These are phyloP conservation scores for Gastracanthus pulcherrimus DNA, from an alignment of 2,888 invertebrate genomes.

Conservation along the genomic window DNA sequence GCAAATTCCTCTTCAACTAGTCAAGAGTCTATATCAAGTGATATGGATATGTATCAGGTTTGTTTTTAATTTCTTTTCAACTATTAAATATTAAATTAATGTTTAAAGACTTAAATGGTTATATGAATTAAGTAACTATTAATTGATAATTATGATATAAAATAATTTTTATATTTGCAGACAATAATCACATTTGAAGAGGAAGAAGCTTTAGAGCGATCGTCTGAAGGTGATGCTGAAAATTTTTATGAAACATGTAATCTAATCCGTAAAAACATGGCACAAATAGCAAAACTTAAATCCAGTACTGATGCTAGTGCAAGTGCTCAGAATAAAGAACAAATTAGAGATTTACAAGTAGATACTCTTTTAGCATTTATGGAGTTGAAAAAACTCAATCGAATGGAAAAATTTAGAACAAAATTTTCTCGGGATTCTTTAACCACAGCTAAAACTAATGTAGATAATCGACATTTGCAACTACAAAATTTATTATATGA, in stretches of 20 bases:
- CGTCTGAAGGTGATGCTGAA: constrained; percentile 84
- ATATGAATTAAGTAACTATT: background rate
- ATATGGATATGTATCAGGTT: constrained; percentile 57
- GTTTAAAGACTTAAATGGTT: background rate
- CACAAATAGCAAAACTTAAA: constrained; percentile 85
- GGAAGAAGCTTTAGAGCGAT: constrained; percentile 83
- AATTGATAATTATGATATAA: background rate
- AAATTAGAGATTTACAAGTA: constrained; percentile 84
- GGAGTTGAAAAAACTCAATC: constrained; percentile 92
- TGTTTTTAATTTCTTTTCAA: background rate
- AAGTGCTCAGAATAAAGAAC: constrained; percentile 79
- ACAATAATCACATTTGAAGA: constrained; percentile 87
- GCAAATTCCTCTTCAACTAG: constrained; percentile 2
- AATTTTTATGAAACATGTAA: constrained; percentile 85
- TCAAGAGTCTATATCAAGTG: constrained; percentile 7
- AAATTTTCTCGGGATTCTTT: constrained; percentile 90
- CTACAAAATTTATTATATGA: constrained; percentile 96
- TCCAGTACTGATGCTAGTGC: constrained; percentile 80
- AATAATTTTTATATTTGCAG: constrained; percentile 73
- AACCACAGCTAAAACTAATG: constrained; percentile 90
- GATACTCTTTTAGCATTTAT: constrained; percentile 88
- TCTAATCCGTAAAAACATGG: constrained; percentile 84
- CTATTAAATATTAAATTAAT: background rate
- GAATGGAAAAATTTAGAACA: constrained; percentile 92
- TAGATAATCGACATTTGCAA: constrained; percentile 93